Base-by-base conservation (phyloP, 2,797 vertebrate species). In the Scolopax rusticola region DNA sequence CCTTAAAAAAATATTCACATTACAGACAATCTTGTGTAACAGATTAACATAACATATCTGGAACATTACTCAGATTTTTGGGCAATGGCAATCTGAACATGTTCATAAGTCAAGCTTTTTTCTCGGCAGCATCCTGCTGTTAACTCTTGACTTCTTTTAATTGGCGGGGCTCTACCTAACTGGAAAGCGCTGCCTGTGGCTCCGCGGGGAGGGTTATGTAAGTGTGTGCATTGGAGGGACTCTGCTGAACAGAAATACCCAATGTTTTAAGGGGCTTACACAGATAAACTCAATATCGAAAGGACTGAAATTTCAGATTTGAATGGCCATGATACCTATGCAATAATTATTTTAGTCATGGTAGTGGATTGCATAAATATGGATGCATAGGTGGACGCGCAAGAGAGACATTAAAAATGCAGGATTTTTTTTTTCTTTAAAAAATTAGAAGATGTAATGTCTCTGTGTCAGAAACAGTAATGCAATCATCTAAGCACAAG, bases 21-120 rank as follows among this genome's bases (percentile, higher is more conserved):
- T 91, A 79, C 64, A 85, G 80, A 63, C 84, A 89, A 50, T 95
- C 89, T 93, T 96, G 87, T 91, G 32, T 84, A 91, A 85, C 95
- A 93, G 95, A 93, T 96, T 95, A 94, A 87, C 76, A 78, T 91
- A 95, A 95, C 77, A 7, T 96, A 87, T 94, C 93, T 90, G 84
- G 68, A 94, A 87, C 81, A 80, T 93, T 94, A 91, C 87, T 91
- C 87, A 95, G 92, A 95, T 68, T 85, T 93, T 95, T 95, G 87
- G 93, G 90, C 95, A 90, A 6, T 91, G 93, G 77, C 80, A 88
- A 11, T 87, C 64, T 84, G 74, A 93, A 86, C 69, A 45, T 65
- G 68, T 90, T 96, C 67, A 1, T 84, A 92, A 95, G 76, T 90
- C 91, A 57, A 84, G 87, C 40, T 89, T 89, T 87, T 79, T 69